A percentile compares a stretch with the other conserved stretches of the same genome.
Conservation (phyloP, 1,140 invertebrate species). For the Diprion similis region DNA sequence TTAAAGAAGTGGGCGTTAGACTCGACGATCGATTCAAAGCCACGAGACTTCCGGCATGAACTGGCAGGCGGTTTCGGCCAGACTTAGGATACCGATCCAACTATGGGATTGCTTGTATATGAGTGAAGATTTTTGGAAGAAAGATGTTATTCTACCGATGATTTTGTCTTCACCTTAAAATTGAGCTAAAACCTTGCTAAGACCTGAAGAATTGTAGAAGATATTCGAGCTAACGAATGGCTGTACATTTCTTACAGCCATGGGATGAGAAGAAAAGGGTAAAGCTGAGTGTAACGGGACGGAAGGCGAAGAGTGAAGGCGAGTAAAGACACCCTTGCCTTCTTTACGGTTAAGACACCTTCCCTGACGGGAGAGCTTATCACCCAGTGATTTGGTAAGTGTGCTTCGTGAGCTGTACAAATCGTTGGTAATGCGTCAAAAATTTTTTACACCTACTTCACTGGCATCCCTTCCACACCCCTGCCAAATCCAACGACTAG, state of each 20-base stretch:
- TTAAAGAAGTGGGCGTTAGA: neutral
- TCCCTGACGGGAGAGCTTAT: neutral
- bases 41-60: neutral
- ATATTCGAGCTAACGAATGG: neutral
- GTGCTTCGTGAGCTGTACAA: constrained; percentile 7
- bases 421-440: neutral
- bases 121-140: neutral
- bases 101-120: neutral
- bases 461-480: too few species aligned
- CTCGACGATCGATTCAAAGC: neutral
- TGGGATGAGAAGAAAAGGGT: neutral
- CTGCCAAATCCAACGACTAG: too few species aligned
- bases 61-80: neutral
- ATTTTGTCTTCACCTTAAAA: too few species aligned
- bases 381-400: constrained; percentile 7
- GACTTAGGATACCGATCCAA: neutral
- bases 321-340: neutral
- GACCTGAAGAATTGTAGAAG: neutral
- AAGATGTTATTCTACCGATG: neutral
- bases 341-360: constrained; percentile 2
- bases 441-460: neutral
- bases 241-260: neutral
- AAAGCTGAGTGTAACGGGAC: neutral
- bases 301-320: constrained; percentile 1
- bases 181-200: neutral